Percentiles rank a stretch among this genome's conserved stretches.
phyloP scores from a whole-genome alignment of 1,140 invertebrate genomes.

The Drosophila triauraria region DNA sequence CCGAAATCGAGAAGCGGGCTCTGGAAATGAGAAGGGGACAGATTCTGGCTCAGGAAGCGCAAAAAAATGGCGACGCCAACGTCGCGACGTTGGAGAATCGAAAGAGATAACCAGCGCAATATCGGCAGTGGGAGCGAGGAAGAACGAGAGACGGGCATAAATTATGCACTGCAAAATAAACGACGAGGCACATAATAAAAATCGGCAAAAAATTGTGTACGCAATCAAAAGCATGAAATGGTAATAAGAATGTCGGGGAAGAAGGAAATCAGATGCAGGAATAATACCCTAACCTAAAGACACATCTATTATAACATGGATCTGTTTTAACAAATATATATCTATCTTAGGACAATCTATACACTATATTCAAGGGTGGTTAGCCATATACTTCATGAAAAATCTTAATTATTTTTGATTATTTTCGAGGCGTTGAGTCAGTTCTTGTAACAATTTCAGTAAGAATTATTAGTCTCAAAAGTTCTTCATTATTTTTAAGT shows the following conservation, averaged over 20 bases:
- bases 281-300: constrained; percentile 2
- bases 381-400: no score
- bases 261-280: constrained; percentile 8
- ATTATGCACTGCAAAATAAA: constrained; percentile 82
- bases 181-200: constrained; percentile 74
- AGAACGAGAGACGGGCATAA: constrained; percentile 54
- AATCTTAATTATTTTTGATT: no score
- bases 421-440: no score
- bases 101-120: constrained; percentile 19
- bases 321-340: no score
- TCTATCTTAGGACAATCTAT: no score
- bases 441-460: no score
- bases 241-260: constrained; percentile 31
- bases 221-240: constrained; percentile 76
- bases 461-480: no score
- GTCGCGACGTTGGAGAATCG: constrained; percentile 25
- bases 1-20: constrained; percentile 12
- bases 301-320: no score
- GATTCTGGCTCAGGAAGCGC: constrained; percentile 60
- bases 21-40: constrained; percentile 6
- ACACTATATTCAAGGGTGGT: no score
- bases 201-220: constrained; percentile 75
- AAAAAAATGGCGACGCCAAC: constrained; percentile 77
- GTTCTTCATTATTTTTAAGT: no score
- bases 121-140: constrained; percentile 2